phyloP scores from a whole-genome alignment of 2,888 invertebrate species.

The Lasioglossum figueresi region DNA sequence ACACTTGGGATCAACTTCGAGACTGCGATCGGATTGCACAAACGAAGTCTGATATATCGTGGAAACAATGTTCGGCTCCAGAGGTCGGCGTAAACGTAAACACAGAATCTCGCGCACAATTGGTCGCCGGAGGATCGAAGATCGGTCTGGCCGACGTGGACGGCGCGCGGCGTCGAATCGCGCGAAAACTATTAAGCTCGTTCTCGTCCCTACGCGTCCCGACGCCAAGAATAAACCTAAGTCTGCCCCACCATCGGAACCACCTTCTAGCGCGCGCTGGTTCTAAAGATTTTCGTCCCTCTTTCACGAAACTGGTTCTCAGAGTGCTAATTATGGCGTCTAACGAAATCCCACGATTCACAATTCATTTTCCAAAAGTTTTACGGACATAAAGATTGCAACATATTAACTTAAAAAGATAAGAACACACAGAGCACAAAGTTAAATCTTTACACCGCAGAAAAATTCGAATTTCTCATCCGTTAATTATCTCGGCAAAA shows the following conservation, averaged over 20 bases:
- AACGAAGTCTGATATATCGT: neutral
- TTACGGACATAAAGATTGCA: neutral
- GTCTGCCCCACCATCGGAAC: conserved; percentile 71
- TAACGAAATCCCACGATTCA: neutral
- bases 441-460: neutral
- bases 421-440: neutral
- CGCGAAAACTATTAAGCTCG: conserved; percentile 74
- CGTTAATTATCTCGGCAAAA: neutral
- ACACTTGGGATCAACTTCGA: neutral
- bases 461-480: neutral
- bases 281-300: conserved; percentile 50
- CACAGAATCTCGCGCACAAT: conserved; percentile 49
- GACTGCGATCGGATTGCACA: conserved; percentile 34
- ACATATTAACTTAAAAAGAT: neutral
- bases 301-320: conserved; percentile 34
- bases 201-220: conserved; percentile 73
- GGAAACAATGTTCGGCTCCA: conserved; percentile 7
- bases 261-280: conserved; percentile 53
- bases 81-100: conserved; percentile 29
- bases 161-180: conserved; percentile 68
- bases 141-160: conserved; percentile 49
- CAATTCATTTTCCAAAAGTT: neutral
- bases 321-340: neutral
- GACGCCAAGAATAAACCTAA: conserved; percentile 79
- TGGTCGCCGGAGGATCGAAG: conserved; percentile 18